Evolutionary conservation across 2,888 invertebrate genomes (phyloP).

Genomic region (Pemphredon lugubris): DNA sequence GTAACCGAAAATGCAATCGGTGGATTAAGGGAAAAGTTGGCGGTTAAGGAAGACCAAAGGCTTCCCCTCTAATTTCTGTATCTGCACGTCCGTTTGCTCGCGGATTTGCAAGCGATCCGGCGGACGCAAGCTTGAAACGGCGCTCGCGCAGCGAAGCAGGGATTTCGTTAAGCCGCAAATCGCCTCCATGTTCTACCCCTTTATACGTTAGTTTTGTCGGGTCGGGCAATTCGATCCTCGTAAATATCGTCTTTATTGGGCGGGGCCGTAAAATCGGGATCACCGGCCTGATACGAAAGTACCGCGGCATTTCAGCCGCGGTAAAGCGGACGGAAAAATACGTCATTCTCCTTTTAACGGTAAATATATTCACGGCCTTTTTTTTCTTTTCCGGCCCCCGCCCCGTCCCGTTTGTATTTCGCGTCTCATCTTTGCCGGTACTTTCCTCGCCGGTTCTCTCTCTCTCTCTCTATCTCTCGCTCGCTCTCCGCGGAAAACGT

Average conservation of each 20-base stretch:
- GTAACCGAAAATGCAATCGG: too few relatives aligned
- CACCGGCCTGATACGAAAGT: slow-evolving; percentile 25
- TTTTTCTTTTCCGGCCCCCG: slow-evolving; percentile 1
- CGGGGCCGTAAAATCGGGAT: slow-evolving; percentile 51
- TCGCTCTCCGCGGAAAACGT: neutral
- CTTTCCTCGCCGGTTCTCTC: neutral
- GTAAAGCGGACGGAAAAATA: neutral
- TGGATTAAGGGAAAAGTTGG: too few relatives aligned
- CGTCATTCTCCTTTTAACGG: slow-evolving; percentile 3
- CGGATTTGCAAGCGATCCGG: slow-evolving; percentile 12
- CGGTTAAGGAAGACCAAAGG: too few relatives aligned
- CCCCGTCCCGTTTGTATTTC: neutral
- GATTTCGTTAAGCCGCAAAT: slow-evolving; percentile 53
- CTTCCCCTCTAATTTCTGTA: neutral
- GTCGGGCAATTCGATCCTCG: slow-evolving; percentile 46
- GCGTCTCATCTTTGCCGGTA: neutral
- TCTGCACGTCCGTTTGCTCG: neutral
- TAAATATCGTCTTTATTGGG: slow-evolving; percentile 56
- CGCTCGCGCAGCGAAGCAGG: slow-evolving; percentile 8
- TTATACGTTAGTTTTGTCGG: slow-evolving; percentile 28
- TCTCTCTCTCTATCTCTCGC: neutral
- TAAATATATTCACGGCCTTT: slow-evolving; percentile 1
- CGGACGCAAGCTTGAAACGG: neutral
- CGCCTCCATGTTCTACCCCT: slow-evolving; percentile 39
- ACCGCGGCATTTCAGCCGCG: slow-evolving; percentile 14